phyloP scores from a whole-genome alignment of 2,113 vertebrate species.

The Periophthalmus modestus region DNA sequence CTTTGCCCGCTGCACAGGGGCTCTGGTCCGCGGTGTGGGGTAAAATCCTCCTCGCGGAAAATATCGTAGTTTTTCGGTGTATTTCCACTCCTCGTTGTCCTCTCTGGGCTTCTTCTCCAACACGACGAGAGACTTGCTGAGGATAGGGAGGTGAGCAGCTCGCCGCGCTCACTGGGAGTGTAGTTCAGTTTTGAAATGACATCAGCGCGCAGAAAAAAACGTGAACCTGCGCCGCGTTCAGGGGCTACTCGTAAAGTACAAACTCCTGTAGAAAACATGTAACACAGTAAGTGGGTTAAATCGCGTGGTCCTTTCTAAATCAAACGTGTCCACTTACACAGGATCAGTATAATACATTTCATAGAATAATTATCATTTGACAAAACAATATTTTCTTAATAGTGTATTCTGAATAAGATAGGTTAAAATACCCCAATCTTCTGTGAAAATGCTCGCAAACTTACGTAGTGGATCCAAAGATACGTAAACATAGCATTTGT shows the following conservation, averaged over 20 bases:
- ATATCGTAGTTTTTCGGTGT: neutral
- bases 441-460: neutral
- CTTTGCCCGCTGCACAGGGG: conserved; percentile 59
- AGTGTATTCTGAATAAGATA: neutral
- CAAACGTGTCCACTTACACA: no score
- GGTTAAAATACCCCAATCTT: neutral
- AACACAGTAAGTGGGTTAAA: neutral
- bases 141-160: conserved; percentile 43
- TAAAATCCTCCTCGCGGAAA: conserved; percentile 25
- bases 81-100: conserved; percentile 18
- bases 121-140: conserved; percentile 28
- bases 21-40: conserved; percentile 38
- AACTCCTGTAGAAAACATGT: neutral
- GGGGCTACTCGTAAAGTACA: neutral
- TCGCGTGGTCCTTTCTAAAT: no score
- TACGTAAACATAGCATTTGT: neutral
- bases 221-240: conserved; percentile 46
- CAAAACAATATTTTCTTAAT: neutral
- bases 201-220: conserved; percentile 67
- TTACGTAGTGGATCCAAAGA: neutral
- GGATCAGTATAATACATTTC: no score
- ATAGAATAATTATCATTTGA: neutral
- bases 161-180: conserved; percentile 62
- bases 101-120: neutral
- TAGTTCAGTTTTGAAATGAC: conserved; percentile 79